Evolutionary conservation across 2,797 vertebrate species (phyloP).

Genomic region (Cheirogaleus major): DNA sequence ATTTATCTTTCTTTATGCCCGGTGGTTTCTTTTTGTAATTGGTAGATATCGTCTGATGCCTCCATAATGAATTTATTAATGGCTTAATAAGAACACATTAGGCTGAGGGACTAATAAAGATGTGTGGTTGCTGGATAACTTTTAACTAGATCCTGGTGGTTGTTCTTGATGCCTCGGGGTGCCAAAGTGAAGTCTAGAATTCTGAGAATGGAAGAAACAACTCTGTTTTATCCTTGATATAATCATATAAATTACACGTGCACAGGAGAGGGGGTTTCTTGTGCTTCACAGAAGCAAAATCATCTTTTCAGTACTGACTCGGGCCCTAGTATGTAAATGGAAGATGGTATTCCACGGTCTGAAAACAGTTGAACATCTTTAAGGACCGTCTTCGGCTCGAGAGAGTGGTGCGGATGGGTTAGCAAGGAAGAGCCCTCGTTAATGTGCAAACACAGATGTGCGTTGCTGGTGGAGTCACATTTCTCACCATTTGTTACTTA

Average conservation of each 20-base stretch:
- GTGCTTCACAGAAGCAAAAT: not conserved
- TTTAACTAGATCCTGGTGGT: not conserved
- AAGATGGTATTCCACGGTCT: not conserved
- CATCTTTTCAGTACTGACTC: not conserved
- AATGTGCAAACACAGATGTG: not conserved
- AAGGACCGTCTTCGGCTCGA: not conserved
- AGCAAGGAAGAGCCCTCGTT: not conserved
- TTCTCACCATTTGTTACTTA: constrained; percentile 63
- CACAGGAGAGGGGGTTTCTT: not conserved
- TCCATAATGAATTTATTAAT: not conserved
- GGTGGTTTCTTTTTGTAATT: not conserved
- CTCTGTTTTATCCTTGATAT: not conserved
- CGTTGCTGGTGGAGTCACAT: not conserved
- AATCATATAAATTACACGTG: not conserved
- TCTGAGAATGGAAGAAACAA: not conserved
- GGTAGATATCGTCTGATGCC: not conserved
- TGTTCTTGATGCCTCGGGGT: not conserved
- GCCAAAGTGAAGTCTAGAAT: not conserved
- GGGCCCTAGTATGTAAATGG: not conserved
- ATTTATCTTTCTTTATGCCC: not conserved
- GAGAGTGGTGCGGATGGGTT: accelerated
- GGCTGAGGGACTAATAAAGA: not conserved
- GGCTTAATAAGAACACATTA: not conserved
- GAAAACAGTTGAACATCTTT: not conserved
- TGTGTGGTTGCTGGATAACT: not conserved